Base-by-base conservation (phyloP, 2,888 invertebrate species). In the Drosophila yooni region DNA sequence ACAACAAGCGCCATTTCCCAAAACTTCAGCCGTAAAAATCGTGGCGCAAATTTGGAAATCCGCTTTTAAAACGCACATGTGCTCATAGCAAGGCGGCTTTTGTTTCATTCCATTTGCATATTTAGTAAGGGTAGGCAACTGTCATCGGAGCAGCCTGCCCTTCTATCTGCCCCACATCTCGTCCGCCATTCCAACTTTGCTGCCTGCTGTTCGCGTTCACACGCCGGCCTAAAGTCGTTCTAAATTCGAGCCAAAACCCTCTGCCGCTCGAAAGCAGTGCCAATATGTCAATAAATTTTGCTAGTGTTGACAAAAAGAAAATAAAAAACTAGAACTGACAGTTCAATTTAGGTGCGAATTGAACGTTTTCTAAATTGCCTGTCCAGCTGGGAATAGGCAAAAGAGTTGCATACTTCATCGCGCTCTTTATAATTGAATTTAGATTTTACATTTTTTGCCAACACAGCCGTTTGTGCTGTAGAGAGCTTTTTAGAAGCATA, bases 201-300 rank as follows among this genome's bases (percentile, higher is more conserved):
- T 21, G 76, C 66, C 81, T 69, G 79, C 74, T 87, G 84, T 70
- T 75, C 63, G 54, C 60, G 67, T 79, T 86, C 85, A 70, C 85
- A 85, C 86, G 84, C 73, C 58, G 40, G 70, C 50, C 60, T 57
- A 61, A 65, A 77, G 66, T 58, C 62, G 62, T 29, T 78, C 72
- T 66, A 78, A 78, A 71, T 52, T 70, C 76, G 54, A 48, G 61
- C 4, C 31, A 29, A 74, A 75, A 76, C 68, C 68, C 65, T 60
- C 50, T 54, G 67, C 57, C 18, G 29, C 21, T 61, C 43, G 48
- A 76, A 78, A 73, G 76, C 72, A 62, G 58, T 74, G 83, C 77
- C 87, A 81, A 85, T 81, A 72, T 73, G 80, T 84, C 87, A 86
- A 80, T 88, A 84, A 88, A 88, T 86, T 78, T 74, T 48, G 46